Base-by-base conservation (phyloP, 2,113 vertebrate genomes). In the Microcebus lehilahytsara region DNA sequence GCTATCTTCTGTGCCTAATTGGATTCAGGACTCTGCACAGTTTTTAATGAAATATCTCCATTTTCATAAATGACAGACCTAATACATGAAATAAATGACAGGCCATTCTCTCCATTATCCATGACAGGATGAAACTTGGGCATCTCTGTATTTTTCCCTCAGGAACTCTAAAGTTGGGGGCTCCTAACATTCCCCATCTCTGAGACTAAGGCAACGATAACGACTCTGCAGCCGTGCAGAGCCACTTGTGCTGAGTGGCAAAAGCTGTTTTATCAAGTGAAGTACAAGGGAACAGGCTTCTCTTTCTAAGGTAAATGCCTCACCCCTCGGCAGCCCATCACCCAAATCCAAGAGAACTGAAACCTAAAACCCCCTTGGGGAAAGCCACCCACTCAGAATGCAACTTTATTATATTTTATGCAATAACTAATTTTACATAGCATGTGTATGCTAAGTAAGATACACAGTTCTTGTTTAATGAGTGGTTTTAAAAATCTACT, bases 301-400 rank as follows among this genome's bases (percentile, higher is more conserved):
- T 69, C n/a, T 30, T 85, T 22, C 49, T 46, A 23, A 19, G 58
- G 49, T 9, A 64, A 40, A 16, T 0, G 4, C 8, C 11, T 11
- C 30, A 4, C 9, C 34, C 22, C 51, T 71, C 22, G 37, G 34
- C 12, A 40, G n/a, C 56, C 32, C 49, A 1, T 30, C 5, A 3
- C 9, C 78, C 37, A 49, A 32, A 64, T 1, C 56, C 81, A 69
- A 37, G 60, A 86, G 58, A 49, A 27, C 5, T 6, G 17, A 90
- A 64, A 17, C 27, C 22, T 12, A 58, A 74, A 6, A n/a, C 32
- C 14, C 4, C 9, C 1, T 3, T 0, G 11, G 13, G 53, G 14
- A 60, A 64, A 19, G 67, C 8, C 3, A 42, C 5, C 84, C 20
- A 56, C 23, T 0, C 1, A 22, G n/a, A 25, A 67, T 0, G 6